phyloP scores from a whole-genome alignment of 1,140 invertebrate genomes.

The Stegodyphus dumicola region DNA sequence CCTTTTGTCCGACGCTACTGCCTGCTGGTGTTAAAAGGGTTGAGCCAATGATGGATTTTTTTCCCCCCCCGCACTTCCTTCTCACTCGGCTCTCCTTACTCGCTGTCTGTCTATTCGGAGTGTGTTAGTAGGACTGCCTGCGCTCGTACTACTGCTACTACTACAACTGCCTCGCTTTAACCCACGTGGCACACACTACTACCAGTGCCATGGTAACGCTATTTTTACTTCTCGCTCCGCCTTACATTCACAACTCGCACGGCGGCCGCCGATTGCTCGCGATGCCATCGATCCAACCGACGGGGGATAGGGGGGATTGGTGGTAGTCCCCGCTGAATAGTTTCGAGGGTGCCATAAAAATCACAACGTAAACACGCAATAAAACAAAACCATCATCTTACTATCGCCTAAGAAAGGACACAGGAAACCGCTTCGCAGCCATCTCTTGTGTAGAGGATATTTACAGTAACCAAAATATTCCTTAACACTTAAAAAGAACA shows the following conservation, averaged over 20 bases:
- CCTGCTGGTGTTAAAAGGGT: constrained; percentile 53
- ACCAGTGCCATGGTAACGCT: constrained; percentile 42
- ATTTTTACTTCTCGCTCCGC: constrained; percentile 30
- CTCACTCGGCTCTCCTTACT: constrained; percentile 12
- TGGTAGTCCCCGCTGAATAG: not conserved
- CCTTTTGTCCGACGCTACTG: constrained; percentile 50
- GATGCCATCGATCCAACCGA: not conserved
- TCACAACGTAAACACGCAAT: no score
- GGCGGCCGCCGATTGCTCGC: not conserved
- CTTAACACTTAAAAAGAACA: no score
- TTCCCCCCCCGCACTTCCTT: constrained; percentile 4
- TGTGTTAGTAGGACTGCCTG: not conserved
- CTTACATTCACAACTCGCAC: constrained; percentile 41
- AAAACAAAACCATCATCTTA: no score
- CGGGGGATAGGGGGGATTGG: not conserved
- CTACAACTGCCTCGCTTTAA: constrained; percentile 2
- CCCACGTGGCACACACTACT: constrained; percentile 35
- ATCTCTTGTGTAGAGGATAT: no score
- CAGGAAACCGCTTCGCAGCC: no score
- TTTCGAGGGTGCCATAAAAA: no score
- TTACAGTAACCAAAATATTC: no score
- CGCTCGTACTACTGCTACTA: constrained; percentile 3
- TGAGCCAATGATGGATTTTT: constrained; percentile 45
- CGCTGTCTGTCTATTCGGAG: not conserved
- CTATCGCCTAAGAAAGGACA: no score